Conservation (phyloP, 2,888 invertebrate species). For the Xestia c-nigrum region DNA sequence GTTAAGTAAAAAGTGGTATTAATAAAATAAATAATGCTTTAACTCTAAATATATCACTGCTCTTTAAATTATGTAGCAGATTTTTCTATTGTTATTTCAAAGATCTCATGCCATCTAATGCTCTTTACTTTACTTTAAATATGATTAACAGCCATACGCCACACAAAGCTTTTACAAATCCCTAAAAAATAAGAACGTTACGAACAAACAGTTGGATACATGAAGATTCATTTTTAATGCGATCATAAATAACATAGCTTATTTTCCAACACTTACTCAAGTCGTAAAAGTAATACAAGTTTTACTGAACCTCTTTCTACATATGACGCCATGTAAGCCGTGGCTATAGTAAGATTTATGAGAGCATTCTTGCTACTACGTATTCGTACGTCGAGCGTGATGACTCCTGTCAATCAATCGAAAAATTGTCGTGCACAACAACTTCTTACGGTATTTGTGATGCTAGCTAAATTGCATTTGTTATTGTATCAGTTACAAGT, state of each 20-base stretch:
- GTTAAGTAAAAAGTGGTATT: background rate
- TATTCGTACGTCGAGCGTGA: conserved; percentile 80
- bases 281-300: conserved; percentile 42
- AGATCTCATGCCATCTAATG: conserved; percentile 17
- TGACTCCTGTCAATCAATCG: conserved; percentile 87
- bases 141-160: conserved; percentile 35
- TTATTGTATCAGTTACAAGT: background rate
- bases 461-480: conserved; percentile 46
- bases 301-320: conserved; percentile 25
- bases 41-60: background rate
- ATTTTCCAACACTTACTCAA: conserved; percentile 44
- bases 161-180: conserved; percentile 39
- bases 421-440: conserved; percentile 78
- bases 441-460: conserved; percentile 60
- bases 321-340: conserved; percentile 75
- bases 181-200: conserved; percentile 35
- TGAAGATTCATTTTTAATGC: conserved; percentile 46
- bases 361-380: conserved; percentile 78
- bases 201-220: conserved; percentile 35
- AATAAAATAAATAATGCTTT: background rate
- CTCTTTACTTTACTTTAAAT: conserved; percentile 26
- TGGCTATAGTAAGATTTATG: conserved; percentile 83
- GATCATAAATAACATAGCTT: conserved; percentile 49
- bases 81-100: conserved; percentile 19
- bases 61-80: conserved; percentile 11